These are phyloP conservation scores for Acanthosepion pharaonis DNA, from an alignment of 2,888 invertebrate genomes.

Conservation along the genomic window DNA sequence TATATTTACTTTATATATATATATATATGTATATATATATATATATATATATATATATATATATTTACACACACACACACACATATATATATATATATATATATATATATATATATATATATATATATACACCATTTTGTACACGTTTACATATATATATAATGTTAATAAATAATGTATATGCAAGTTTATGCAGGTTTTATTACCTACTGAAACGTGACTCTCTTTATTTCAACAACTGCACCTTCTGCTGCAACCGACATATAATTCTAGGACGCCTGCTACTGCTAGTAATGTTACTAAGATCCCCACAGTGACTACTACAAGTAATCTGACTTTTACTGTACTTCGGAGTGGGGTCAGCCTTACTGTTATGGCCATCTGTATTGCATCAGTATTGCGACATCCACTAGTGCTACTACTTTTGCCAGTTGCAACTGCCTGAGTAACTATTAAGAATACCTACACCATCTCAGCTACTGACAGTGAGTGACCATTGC, in stretches of 20 bases:
- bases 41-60: not conserved
- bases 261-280: not conserved
- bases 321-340: not conserved
- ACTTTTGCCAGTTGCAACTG: not conserved
- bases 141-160: too few relatives aligned
- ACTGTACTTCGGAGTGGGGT: not conserved
- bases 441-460: not conserved
- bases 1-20: too few relatives aligned
- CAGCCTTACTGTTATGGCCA: not conserved
- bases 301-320: not conserved
- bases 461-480: not conserved
- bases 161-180: not conserved
- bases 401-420: not conserved
- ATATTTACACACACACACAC: not conserved
- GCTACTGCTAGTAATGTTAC: not conserved
- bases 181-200: not conserved
- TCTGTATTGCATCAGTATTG: conserved; percentile 33
- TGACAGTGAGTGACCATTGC: conserved; percentile 33
- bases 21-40: not conserved
- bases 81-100: too few relatives aligned
- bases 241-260: not conserved
- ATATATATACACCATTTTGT: too few relatives aligned
- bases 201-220: not conserved
- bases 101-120: too few relatives aligned
- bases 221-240: not conserved